Conservation (phyloP, 2,113 vertebrate species). For the Tautogolabrus adspersus region DNA sequence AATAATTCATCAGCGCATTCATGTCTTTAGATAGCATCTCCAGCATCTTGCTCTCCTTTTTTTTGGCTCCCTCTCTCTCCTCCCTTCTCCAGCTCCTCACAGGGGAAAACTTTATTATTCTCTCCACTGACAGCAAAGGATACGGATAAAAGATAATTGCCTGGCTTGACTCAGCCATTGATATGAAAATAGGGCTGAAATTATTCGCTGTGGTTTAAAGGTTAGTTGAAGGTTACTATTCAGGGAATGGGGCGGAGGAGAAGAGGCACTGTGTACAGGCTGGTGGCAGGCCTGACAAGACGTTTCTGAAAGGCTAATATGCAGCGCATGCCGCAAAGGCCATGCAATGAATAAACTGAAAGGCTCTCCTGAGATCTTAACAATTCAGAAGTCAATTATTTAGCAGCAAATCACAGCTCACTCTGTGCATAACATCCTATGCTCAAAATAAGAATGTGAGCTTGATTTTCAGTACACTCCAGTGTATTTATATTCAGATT, state of each 20-base stretch:
- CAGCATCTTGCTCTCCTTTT: slow-evolving; percentile 75
- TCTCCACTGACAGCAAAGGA: slow-evolving; percentile 91
- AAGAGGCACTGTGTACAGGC: slow-evolving; percentile 79
- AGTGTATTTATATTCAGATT: slow-evolving; percentile 53
- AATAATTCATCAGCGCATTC: slow-evolving; percentile 95
- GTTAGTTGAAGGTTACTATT: slow-evolving; percentile 99
- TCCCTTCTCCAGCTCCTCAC: slow-evolving; percentile 77
- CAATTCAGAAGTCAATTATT: slow-evolving; percentile 92
- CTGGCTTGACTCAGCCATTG: slow-evolving; percentile 95
- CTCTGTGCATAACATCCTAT: slow-evolving; percentile 68
- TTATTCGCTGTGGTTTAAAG: slow-evolving; percentile 95
- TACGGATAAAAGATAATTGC: slow-evolving; percentile 99
- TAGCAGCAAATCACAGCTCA: slow-evolving; percentile 89
- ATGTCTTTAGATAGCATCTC: slow-evolving; percentile 92
- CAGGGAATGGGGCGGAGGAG: slow-evolving; percentile 70
- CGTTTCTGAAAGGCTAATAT: slow-evolving; percentile 90
- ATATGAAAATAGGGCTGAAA: slow-evolving; percentile 96
- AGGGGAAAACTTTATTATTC: slow-evolving; percentile 95
- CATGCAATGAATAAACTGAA: slow-evolving; percentile 85
- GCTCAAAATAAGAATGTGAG: slow-evolving; percentile 78
- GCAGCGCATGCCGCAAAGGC: slow-evolving; percentile 84
- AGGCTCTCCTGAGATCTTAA: slow-evolving; percentile 89
- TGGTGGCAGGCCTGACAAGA: slow-evolving; percentile 86
- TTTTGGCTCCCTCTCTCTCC: slow-evolving; percentile 70
- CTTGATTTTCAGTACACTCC: slow-evolving; percentile 67